A percentile compares a stretch with the other conserved stretches of the same genome.
These are phyloP conservation scores for Melanerpes formicivorus DNA, from an alignment of 2,113 vertebrate species.

Conservation along the genomic window DNA sequence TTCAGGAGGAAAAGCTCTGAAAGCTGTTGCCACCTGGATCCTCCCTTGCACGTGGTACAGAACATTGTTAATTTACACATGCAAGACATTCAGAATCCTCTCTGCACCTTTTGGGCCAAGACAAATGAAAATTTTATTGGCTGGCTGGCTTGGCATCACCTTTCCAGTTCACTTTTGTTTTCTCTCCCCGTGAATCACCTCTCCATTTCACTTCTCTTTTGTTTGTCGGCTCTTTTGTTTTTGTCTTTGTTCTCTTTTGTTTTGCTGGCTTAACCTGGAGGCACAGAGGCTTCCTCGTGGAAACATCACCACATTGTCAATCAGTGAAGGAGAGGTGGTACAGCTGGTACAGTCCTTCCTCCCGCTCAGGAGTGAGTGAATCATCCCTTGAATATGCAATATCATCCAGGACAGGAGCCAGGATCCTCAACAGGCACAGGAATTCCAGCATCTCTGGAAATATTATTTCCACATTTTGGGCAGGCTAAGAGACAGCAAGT, in stretches of 20 bases:
- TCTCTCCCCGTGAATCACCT: background rate
- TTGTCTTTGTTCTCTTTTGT: too few species aligned
- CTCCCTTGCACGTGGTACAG: background rate
- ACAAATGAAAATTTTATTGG: background rate
- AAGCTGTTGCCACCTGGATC: background rate
- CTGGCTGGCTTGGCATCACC: slow-evolving; percentile 10
- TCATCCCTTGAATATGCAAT: slow-evolving; percentile 69
- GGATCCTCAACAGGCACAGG: slow-evolving; percentile 54
- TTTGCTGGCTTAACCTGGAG: slow-evolving; percentile 53
- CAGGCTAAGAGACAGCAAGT: slow-evolving; percentile 57
- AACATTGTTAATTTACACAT: background rate
- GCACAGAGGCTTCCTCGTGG: slow-evolving; percentile 49
- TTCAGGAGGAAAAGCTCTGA: background rate
- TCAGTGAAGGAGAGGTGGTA: slow-evolving; percentile 41
- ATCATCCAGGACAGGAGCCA: slow-evolving; percentile 67
- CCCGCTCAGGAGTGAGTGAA: slow-evolving; percentile 41
- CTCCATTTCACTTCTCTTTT: slow-evolving; percentile 15
- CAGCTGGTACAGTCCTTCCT: slow-evolving; percentile 67
- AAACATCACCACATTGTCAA: slow-evolving; percentile 37
- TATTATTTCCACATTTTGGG: slow-evolving; percentile 64
- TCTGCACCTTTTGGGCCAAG: background rate
- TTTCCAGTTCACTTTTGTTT: slow-evolving; percentile 26
- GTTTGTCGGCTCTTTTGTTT: background rate
- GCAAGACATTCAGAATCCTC: background rate
- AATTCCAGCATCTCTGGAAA: slow-evolving; percentile 65